Base-by-base conservation (phyloP, 2,113 vertebrate genomes). In the Hoplias malabaricus region DNA sequence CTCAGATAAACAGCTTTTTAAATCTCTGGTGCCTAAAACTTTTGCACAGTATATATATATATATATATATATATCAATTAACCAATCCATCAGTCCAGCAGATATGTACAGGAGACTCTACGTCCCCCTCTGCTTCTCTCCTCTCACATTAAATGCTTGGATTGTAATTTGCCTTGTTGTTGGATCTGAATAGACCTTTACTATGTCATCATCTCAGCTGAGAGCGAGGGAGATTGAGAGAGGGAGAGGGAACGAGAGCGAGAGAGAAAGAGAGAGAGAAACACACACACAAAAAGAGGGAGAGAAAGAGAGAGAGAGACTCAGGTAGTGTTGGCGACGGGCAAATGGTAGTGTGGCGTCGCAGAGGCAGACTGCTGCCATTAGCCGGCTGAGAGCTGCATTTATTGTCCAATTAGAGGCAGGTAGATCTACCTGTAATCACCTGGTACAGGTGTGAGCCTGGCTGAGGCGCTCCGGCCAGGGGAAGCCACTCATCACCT, bases 381-480 rank as follows among this genome's bases (percentile, higher is more conserved):
- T 96, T 95, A 96, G 90, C 84, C 84, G 91, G 92, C 93, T 93
- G 93, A 94, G 92, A 95, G 94, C 88, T 84, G 92, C 92, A 93
- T 95, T 97, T 96, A 96, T 94, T 94, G 93, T 95, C 96, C 95
- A 98, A 97, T 98, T 98, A 97, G 93, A 94, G 92, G 87, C 91
- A 90, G 87, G 78, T 85, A 93, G 89, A 91, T 94, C 92, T 95
- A 98, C 94, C 95, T 96, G 94, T 94, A 95, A 98, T 96, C 95
- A 95, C 92, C 93, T 90, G 91, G 92, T 92, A 93, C 94, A 98
- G 96, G 94, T 96, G 94, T 89, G 92, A 95, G 91, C 89, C 87
- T 83, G 7, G 79, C 31, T 69, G 29, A 63, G 53, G 21, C 86
- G 90, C 92, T 93, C 86, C 86, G 92, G 90, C 92, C 91, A 94